Percentiles rank a stretch among this genome's conserved stretches.
phyloP scores from a whole-genome alignment of 2,888 invertebrate genomes.

The Aspidiotus destructor region DNA sequence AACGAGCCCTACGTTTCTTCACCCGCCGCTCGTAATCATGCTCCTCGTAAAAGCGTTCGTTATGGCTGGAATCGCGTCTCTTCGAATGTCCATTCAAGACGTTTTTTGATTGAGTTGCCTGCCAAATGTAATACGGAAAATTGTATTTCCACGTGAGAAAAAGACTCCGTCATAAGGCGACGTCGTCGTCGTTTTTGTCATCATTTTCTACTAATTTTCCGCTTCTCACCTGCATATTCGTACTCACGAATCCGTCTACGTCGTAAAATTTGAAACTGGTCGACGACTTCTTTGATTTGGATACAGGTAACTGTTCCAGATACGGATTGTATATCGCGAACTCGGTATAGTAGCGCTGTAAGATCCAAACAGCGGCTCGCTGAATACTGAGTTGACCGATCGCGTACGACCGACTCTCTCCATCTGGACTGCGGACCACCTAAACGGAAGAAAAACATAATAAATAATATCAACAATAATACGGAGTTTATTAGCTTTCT shows the following conservation, averaged over 20 bases:
- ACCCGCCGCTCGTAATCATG: constrained; percentile 91
- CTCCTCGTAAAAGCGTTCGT: constrained; percentile 96
- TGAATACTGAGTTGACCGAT: constrained; percentile 88
- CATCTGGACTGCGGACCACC: constrained; percentile 90
- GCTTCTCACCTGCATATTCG: constrained; percentile 24
- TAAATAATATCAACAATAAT: background rate
- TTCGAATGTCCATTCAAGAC: constrained; percentile 67
- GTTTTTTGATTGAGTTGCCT: constrained; percentile 57
- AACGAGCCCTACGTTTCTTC: constrained; percentile 76
- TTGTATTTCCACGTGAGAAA: background rate
- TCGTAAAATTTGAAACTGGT: constrained; percentile 94
- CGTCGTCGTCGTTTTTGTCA: too few species aligned
- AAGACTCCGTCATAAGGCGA: background rate
- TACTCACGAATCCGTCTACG: constrained; percentile 68
- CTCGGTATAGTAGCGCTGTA: constrained; percentile 86
- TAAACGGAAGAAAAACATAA: constrained; percentile 36
- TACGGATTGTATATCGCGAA: constrained; percentile 96
- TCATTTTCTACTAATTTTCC: too few species aligned
- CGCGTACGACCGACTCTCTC: constrained; percentile 77
- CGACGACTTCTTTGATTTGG: constrained; percentile 63
- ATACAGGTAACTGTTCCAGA: constrained; percentile 78
- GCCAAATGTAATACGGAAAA: constrained; percentile 38
- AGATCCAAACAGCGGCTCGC: constrained; percentile 84
- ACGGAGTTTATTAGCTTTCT: too few species aligned
- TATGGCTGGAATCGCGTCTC: constrained; percentile 83